Conservation (phyloP, 2,888 invertebrate species). For the Clistopyga incitator region DNA sequence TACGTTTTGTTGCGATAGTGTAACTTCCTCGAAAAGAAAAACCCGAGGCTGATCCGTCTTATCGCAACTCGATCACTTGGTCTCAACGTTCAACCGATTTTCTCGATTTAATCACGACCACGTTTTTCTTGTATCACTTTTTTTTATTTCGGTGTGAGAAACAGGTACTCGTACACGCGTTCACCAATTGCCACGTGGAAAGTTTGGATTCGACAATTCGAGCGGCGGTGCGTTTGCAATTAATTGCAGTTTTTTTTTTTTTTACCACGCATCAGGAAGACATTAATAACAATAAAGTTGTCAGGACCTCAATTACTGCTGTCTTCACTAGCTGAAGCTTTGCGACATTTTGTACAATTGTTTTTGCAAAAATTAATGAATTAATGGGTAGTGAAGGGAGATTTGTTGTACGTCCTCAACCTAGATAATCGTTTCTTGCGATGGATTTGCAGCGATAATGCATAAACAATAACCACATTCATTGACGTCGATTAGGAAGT, state of each 20-base stretch:
- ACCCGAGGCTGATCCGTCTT: neutral
- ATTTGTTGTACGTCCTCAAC: too few species aligned
- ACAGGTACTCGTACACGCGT: slow-evolving; percentile 4
- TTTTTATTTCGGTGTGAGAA: neutral
- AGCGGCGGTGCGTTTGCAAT: neutral
- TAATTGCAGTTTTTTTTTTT: neutral
- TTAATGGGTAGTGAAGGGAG: too few species aligned
- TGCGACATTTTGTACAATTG: too few species aligned
- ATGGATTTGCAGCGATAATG: too few species aligned
- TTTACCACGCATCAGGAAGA: neutral
- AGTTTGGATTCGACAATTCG: slow-evolving; percentile 14
- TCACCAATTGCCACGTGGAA: slow-evolving; percentile 10
- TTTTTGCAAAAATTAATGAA: too few species aligned
- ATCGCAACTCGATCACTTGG: slow-evolving; percentile 22
- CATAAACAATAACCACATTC: too few species aligned
- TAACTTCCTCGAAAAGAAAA: slow-evolving; percentile 7
- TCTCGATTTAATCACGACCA: slow-evolving; percentile 12
- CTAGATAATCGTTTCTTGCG: too few species aligned
- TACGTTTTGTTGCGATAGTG: neutral
- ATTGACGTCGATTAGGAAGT: too few species aligned
- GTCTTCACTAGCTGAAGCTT: too few species aligned
- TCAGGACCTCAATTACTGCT: neutral
- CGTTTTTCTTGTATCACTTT: slow-evolving; percentile 23
- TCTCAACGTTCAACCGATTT: neutral
- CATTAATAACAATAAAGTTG: neutral